phyloP scores from a whole-genome alignment of 2,797 vertebrate species.

The Urocyon cinereoargenteus region DNA sequence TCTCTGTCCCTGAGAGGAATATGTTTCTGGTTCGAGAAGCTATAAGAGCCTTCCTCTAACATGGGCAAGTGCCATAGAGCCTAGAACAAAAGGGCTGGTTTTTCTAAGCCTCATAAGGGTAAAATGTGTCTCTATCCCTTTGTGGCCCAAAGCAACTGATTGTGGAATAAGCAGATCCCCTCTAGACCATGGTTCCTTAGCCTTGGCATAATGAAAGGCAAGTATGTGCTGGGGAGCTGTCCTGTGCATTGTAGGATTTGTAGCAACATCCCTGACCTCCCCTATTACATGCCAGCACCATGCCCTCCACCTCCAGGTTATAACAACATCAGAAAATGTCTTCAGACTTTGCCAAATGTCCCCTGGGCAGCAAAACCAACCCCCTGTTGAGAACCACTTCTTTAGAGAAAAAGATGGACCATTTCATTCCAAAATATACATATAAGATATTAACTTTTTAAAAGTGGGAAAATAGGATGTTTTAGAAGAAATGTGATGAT shows the following conservation, averaged over 20 bases:
- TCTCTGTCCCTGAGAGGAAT: not conserved
- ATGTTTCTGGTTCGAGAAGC: not conserved
- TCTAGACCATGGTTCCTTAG: not conserved
- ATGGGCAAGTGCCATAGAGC: not conserved
- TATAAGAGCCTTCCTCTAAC: not conserved
- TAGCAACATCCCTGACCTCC: not conserved
- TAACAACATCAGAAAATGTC: not conserved
- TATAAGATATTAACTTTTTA: not conserved
- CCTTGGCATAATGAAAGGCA: not conserved
- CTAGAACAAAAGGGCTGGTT: not conserved
- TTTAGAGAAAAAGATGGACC: not conserved
- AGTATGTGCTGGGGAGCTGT: not conserved
- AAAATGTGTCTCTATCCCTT: not conserved
- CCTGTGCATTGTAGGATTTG: not conserved
- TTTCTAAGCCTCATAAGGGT: not conserved
- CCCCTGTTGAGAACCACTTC: not conserved
- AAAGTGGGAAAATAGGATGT: not conserved
- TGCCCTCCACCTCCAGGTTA: rapidly evolving
- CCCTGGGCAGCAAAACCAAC: not conserved
- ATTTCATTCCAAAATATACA: not conserved
- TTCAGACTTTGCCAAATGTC: not conserved
- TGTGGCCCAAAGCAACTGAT: not conserved
- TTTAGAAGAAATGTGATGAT: not conserved
- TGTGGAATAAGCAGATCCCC: not conserved
- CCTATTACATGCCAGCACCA: not conserved